Percentiles rank a stretch among this genome's conserved stretches.
Conservation (phyloP, 2,113 vertebrate species). For the Uropsilus gracilis region DNA sequence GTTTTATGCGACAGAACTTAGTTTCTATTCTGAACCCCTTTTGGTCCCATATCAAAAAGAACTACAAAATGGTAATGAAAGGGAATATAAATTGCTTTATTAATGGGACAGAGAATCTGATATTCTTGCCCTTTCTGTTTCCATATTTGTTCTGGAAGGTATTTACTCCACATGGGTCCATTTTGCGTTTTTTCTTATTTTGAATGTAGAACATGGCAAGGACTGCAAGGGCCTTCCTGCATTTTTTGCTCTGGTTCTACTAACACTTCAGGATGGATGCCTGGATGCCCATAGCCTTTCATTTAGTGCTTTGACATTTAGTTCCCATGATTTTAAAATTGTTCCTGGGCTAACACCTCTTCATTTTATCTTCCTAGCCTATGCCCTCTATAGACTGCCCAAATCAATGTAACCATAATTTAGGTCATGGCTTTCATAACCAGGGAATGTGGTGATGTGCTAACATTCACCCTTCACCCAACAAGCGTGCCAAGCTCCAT, state of each 20-base stretch:
- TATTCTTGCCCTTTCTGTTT: neutral
- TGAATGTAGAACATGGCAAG: neutral
- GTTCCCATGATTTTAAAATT: slow-evolving; percentile 49
- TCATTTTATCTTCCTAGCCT: neutral
- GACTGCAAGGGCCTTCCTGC: neutral
- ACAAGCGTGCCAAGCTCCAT: neutral
- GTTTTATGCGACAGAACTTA: neutral
- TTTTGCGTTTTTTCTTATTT: slow-evolving; percentile 24
- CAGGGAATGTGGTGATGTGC: neutral
- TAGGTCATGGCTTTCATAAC: neutral
- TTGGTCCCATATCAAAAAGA: neutral
- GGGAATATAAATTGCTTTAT: slow-evolving; percentile 18
- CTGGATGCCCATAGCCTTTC: neutral
- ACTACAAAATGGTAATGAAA: slow-evolving; percentile 25
- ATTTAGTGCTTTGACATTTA: slow-evolving; percentile 45
- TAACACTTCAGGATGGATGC: neutral
- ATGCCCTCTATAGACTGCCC: neutral
- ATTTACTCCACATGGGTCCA: neutral
- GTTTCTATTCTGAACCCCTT: neutral
- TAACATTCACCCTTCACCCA: neutral
- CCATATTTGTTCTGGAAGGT: neutral
- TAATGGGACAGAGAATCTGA: neutral
- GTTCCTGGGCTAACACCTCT: slow-evolving; percentile 9
- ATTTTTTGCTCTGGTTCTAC: neutral
- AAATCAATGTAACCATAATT: slow-evolving; percentile 61